Conservation (phyloP, 2,113 vertebrate genomes). For the Ptilonorhynchus violaceus region DNA sequence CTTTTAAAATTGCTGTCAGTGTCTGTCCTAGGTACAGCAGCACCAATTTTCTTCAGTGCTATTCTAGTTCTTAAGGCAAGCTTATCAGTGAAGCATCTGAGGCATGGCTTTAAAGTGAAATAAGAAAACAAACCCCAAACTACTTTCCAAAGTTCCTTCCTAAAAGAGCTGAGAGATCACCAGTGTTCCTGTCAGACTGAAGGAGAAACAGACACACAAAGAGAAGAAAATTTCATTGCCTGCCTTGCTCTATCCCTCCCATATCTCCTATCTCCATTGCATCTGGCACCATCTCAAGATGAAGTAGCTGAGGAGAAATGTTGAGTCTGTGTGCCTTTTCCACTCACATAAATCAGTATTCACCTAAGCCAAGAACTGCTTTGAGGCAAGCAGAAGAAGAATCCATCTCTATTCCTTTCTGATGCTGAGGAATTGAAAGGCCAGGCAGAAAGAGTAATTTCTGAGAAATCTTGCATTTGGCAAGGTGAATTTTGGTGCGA, state of each 20-base stretch:
- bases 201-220: neutral
- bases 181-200: neutral
- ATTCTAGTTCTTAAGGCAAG: neutral
- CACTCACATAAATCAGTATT: neutral
- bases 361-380: neutral
- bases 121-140: neutral
- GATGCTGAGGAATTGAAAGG: neutral
- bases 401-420: neutral
- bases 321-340: neutral
- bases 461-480: neutral
- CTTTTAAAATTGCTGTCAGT: neutral
- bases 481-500: neutral
- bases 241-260: neutral
- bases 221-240: neutral
- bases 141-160: neutral
- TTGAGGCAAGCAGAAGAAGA: neutral
- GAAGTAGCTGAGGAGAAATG: neutral
- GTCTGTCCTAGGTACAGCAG: neutral
- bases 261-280: neutral
- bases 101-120: neutral
- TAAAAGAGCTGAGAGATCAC: neutral
- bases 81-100: neutral
- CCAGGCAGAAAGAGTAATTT: neutral
- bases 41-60: neutral
- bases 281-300: neutral